phyloP scores from a whole-genome alignment of 1,140 invertebrate genomes.

The Stenopsyche tienmushanensis region DNA sequence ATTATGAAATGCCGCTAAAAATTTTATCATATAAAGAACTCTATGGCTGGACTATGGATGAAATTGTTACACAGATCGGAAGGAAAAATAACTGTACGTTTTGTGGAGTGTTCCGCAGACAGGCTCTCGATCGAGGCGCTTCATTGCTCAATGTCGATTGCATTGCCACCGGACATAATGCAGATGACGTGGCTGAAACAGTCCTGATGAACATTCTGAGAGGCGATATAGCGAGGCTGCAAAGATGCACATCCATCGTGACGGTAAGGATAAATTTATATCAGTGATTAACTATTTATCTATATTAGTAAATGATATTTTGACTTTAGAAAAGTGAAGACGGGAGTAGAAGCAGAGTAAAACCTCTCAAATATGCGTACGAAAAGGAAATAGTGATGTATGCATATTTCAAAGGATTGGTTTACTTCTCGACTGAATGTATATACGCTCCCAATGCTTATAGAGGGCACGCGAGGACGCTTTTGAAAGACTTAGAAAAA shows the following conservation, averaged over 20 bases:
- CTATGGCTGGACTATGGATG: constrained; percentile 99
- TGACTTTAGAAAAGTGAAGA: constrained; percentile 73
- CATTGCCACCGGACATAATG: constrained; percentile 98
- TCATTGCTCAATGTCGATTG: constrained; percentile 83
- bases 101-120: constrained; percentile 95
- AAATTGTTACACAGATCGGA: constrained; percentile 93
- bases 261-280: constrained; percentile 62
- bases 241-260: constrained; percentile 85
- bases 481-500: constrained; percentile 95
- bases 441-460: constrained; percentile 98
- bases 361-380: constrained; percentile 98
- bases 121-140: constrained; percentile 94
- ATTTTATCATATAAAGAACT: constrained; percentile 97
- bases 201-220: constrained; percentile 97
- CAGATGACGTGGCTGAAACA: constrained; percentile 99
- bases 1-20: constrained; percentile 93
- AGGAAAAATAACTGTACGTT: constrained; percentile 99
- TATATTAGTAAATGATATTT: constrained; percentile 17
- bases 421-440: constrained; percentile 99
- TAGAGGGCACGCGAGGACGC: constrained; percentile 87
- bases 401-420: constrained; percentile 94
- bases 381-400: constrained; percentile 99
- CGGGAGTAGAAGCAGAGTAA: constrained; percentile 82
- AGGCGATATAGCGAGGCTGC: constrained; percentile 92
- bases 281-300: constrained; percentile 16